A percentile compares a stretch with the other conserved stretches of the same genome.
phyloP scores from a whole-genome alignment of 2,113 vertebrate species.

The Vireo altiloquus region DNA sequence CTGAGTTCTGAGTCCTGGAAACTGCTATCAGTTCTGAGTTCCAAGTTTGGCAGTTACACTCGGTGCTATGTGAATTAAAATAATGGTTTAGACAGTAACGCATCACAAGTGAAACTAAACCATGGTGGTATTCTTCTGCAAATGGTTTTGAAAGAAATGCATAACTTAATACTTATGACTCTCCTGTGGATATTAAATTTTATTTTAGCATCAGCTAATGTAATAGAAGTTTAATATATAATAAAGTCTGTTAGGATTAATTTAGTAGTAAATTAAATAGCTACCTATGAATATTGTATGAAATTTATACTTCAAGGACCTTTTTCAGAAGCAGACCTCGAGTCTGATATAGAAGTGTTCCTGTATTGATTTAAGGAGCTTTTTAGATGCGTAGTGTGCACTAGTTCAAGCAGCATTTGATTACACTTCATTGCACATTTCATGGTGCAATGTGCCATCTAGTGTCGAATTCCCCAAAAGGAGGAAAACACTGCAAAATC shows the following conservation, averaged over 20 bases:
- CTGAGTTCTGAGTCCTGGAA: neutral
- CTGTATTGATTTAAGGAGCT: neutral
- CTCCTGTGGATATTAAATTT: neutral
- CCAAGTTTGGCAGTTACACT: neutral
- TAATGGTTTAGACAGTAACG: neutral
- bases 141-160: neutral
- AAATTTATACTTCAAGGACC: neutral
- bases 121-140: neutral
- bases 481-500: neutral
- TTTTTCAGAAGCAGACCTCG: neutral
- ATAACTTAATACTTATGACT: neutral
- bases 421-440: neutral
- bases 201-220: neutral
- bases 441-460: slow-evolving; percentile 31
- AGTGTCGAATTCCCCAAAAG: neutral
- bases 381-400: neutral
- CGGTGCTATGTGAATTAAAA: neutral
- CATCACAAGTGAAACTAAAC: neutral
- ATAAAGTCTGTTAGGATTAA: neutral
- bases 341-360: neutral
- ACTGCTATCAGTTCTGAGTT: neutral
- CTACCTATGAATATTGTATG: neutral
- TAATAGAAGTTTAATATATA: neutral
- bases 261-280: neutral
- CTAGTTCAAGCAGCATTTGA: neutral